These are phyloP conservation scores for Centruroides sculpturatus DNA, from an alignment of 1,140 invertebrate species.

Conservation along the genomic window DNA sequence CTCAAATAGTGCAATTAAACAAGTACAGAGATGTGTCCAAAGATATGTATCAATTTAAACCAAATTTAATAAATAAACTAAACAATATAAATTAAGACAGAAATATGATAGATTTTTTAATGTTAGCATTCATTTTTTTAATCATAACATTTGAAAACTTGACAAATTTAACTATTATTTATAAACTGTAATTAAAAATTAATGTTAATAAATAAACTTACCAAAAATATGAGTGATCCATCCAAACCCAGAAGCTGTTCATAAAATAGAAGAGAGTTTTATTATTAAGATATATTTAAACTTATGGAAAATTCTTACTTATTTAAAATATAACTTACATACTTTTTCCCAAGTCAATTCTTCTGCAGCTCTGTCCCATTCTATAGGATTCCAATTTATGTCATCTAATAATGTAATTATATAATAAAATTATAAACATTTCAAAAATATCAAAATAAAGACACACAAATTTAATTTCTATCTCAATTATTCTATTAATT, in stretches of 20 bases:
- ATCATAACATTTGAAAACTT: too few relatives aligned
- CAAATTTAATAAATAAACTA: too few relatives aligned
- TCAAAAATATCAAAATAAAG: background rate
- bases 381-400: conserved; percentile 90
- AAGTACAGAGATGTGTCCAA: too few relatives aligned
- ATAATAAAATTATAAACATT: background rate
- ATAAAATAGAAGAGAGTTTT: conserved; percentile 5
- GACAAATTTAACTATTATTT: too few relatives aligned
- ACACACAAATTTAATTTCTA: background rate
- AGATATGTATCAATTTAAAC: too few relatives aligned
- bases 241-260: conserved; percentile 77
- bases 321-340: conserved; percentile 8
- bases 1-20: too few relatives aligned
- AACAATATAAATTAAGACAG: too few relatives aligned
- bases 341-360: conserved; percentile 88
- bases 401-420: conserved; percentile 42
- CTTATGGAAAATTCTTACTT: too few relatives aligned
- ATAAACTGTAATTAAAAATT: too few relatives aligned
- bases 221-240: conserved; percentile 85
- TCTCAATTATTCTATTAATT: too few relatives aligned
- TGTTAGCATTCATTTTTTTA: too few relatives aligned
- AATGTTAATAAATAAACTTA: conserved; percentile 18
- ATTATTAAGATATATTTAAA: background rate
- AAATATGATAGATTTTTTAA: too few relatives aligned
- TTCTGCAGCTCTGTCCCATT: conserved; percentile 93